phyloP scores from a whole-genome alignment of 1,140 invertebrate species.

The Drosophila nigromelanica region DNA sequence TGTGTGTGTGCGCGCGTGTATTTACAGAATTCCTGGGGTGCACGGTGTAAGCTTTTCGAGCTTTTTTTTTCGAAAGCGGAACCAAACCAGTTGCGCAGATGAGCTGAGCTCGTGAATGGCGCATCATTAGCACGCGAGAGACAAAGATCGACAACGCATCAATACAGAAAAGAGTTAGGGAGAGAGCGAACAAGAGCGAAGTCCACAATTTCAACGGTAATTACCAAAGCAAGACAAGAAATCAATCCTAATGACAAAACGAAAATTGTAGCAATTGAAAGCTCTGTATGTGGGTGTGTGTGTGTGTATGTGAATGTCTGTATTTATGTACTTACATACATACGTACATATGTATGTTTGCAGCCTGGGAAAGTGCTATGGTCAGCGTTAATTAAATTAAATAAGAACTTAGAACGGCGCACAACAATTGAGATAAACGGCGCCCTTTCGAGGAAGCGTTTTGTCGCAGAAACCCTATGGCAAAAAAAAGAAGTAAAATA shows the following conservation, averaged over 20 bases:
- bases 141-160: slow-evolving; percentile 24
- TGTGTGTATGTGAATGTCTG: background rate
- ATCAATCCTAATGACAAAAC: slow-evolving; percentile 35
- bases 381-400: slow-evolving; percentile 55
- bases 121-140: slow-evolving; percentile 28
- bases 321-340: background rate
- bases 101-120: slow-evolving; percentile 15
- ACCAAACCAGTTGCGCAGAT: slow-evolving; percentile 68
- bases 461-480: slow-evolving; percentile 22
- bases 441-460: slow-evolving; percentile 26
- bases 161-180: background rate
- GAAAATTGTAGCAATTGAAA: slow-evolving; percentile 36
- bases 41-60: slow-evolving; percentile 36
- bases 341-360: slow-evolving; percentile 1
- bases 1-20: slow-evolving; percentile 25
- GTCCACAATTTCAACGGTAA: slow-evolving; percentile 30
- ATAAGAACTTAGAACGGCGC: slow-evolving; percentile 33
- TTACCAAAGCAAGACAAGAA: slow-evolving; percentile 37
- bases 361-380: slow-evolving; percentile 37
- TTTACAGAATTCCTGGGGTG: slow-evolving; percentile 59
- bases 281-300: background rate
- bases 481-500: slow-evolving; percentile 24
- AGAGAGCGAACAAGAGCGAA: background rate
- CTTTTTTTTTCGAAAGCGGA: slow-evolving; percentile 72
- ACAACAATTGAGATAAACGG: slow-evolving; percentile 30